These are phyloP conservation scores for Oriolus oriolus DNA, from an alignment of 2,113 vertebrate species.

Conservation along the genomic window DNA sequence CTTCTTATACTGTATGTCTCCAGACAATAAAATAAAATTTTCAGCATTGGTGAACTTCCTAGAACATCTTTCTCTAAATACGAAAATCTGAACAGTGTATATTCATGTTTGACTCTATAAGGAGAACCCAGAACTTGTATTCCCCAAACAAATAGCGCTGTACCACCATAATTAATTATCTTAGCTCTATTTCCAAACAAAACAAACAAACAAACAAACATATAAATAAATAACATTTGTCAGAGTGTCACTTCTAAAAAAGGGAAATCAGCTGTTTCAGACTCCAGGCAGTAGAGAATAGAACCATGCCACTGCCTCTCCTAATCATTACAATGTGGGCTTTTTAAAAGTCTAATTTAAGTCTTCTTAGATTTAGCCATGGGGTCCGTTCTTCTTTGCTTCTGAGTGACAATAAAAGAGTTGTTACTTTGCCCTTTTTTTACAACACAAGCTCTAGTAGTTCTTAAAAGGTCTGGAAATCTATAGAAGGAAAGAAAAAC, in stretches of 20 bases:
- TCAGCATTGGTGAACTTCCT: background rate
- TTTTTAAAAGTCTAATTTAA: background rate
- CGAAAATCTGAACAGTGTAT: background rate
- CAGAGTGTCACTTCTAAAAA: background rate
- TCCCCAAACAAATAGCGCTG: background rate
- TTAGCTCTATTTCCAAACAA: background rate
- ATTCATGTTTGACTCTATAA: background rate
- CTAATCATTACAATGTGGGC: accelerated
- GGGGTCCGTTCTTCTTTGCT: background rate
- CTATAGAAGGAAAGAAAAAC: background rate
- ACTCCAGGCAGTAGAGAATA: background rate
- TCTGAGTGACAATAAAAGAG: background rate
- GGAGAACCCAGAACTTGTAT: background rate
- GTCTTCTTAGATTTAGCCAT: background rate
- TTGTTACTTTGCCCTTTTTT: background rate
- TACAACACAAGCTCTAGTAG: background rate
- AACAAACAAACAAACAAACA: background rate
- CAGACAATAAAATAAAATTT: background rate
- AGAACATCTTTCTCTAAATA: background rate
- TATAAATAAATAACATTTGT: background rate
- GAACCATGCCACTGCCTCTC: background rate
- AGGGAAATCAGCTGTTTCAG: background rate
- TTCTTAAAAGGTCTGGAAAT: background rate
- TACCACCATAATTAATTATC: background rate
- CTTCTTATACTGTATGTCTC: background rate